Evolutionary conservation across 2,113 vertebrate species (phyloP).

Genomic region (Galbula dea): DNA sequence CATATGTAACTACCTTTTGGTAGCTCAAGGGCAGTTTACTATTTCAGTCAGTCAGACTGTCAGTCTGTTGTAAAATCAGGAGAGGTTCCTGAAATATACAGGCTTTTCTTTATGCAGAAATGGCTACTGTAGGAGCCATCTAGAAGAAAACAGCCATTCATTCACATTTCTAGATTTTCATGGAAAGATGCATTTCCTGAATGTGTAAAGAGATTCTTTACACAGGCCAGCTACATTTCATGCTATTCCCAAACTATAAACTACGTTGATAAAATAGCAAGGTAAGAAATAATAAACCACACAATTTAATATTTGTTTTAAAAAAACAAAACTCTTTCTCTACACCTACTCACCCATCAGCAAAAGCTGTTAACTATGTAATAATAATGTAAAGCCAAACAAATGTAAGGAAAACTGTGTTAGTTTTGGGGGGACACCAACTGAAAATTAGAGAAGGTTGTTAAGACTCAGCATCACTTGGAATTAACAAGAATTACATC

Average conservation of each 20-base stretch:
- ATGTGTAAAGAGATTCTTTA: background rate
- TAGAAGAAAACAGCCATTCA: background rate
- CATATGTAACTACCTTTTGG: background rate
- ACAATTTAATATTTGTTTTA: background rate
- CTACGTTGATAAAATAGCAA: background rate
- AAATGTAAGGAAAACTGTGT: background rate
- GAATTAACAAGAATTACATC: background rate
- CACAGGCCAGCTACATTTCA: background rate
- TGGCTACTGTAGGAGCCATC: background rate
- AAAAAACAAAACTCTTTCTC: background rate
- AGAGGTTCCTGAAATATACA: background rate
- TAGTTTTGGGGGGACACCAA: background rate
- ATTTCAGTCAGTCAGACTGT: too few species aligned
- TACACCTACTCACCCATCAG: background rate
- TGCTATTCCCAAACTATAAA: background rate
- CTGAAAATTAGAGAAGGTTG: background rate
- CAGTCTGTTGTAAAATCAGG: background rate
- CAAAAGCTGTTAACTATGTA: background rate
- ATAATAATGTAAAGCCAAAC: background rate
- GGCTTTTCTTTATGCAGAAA: background rate
- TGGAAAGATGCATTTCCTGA: background rate
- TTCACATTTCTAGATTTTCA: background rate
- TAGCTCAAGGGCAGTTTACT: background rate
- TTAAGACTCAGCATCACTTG: background rate
- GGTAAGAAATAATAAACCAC: background rate